Percentiles rank a stretch among this genome's conserved stretches.
Evolutionary conservation across 2,113 vertebrate genomes (phyloP).

Genomic region (Campylorhamphus procurvoides): DNA sequence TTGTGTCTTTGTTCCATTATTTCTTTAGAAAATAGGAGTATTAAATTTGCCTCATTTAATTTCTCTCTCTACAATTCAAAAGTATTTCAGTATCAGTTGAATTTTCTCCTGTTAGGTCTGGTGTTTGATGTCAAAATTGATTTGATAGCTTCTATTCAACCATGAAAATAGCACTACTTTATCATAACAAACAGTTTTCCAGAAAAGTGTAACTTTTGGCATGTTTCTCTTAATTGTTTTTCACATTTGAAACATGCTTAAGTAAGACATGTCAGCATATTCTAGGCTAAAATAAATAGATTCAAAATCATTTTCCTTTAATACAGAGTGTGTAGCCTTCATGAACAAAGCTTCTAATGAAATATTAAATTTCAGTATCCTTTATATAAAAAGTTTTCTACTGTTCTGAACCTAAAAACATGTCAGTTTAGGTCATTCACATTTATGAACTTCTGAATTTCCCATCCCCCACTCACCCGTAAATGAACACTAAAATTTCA

Average conservation of each 20-base stretch:
- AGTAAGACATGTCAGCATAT: neutral
- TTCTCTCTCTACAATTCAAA: neutral
- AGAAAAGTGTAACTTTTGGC: neutral
- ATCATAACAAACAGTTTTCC: neutral
- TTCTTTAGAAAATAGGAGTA: neutral
- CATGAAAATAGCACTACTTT: neutral
- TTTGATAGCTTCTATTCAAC: neutral
- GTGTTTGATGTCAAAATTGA: neutral
- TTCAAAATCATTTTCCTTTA: neutral
- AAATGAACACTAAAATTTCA: neutral
- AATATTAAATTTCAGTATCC: neutral
- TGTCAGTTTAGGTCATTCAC: neutral
- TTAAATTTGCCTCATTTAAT: neutral
- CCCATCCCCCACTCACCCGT: rapidly evolving
- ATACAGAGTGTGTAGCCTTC: neutral
- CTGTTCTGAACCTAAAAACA: neutral
- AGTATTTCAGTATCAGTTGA: neutral
- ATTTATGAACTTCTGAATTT: neutral
- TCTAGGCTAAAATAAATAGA: neutral
- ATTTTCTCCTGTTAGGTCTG: neutral
- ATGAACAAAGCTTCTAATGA: neutral
- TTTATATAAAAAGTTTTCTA: neutral
- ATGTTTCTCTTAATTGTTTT: neutral
- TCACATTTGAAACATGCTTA: neutral
- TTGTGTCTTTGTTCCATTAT: neutral